Evolutionary conservation across 2,888 invertebrate species (phyloP), one percentile per base, ranked within the genome.

Genomic region (Cataglyphis cursor): DNA sequence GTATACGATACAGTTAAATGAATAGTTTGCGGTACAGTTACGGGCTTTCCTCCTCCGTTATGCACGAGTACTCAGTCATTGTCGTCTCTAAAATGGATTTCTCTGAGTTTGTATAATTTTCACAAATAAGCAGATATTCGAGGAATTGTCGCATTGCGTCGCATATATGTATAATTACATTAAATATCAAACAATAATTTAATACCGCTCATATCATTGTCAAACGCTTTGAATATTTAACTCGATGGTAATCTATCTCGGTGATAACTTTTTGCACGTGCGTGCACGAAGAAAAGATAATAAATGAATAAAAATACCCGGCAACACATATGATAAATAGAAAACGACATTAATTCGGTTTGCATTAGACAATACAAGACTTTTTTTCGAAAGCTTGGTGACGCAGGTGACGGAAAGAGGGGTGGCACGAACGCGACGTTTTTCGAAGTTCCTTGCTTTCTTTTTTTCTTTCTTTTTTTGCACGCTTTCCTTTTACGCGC

Each of bases 21-120:
- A 68, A 78, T 57, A 68, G 68, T 78, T 78, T 68, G 54, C 21
- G 68, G 57, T 21, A 38, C 24, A 57, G 31, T 78, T 68, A 66
- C 18, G 57, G 44, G 31, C 28, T 78, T 41, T 28, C 24, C 24
- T 54, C 54, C 51, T 18, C 6, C 44, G 35, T 35, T 31, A 31
- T 18, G 78, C 41, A 31, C 44, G 18, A 10, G 18, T 78, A 24
- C 24, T 78, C 57, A 54, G 35, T 64, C 62, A 74, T 74, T 62
- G 75, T 51, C 31, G 41, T 57, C 10, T 41, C n/a, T 31, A 41
- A 78, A 66, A 54, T 68, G 31, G 21, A 68, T 78, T 57, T 78
- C 31, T 1, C 41, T 3, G 44, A 24, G 65, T 65, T 64, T 65
- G n/a, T 48, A 38, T 41, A 64, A 44, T 78, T 66, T 68, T 68